Conservation (phyloP, 2,888 invertebrate species). For the Sinodicranocentrus sp. region DNA sequence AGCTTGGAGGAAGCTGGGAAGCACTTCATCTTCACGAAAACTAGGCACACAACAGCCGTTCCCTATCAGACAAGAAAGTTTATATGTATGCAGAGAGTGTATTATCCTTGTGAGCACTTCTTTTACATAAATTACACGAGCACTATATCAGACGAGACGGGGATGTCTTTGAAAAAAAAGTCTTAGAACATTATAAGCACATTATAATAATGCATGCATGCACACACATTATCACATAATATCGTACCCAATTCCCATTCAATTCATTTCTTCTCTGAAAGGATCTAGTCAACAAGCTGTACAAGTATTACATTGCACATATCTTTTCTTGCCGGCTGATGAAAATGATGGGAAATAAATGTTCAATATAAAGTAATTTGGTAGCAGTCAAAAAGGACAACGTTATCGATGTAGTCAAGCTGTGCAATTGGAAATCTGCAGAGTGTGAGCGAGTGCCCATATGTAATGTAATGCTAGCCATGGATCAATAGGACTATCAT, state of each 20-base stretch:
- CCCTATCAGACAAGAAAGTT: conserved; percentile 53
- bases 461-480: too few relatives aligned
- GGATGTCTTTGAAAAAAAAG: conserved; percentile 38
- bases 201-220: conserved; percentile 50
- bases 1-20: conserved; percentile 46
- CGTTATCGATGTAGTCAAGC: conserved; percentile 51
- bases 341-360: conserved; percentile 57
- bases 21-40: conserved; percentile 53
- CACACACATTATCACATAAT: conserved; percentile 48
- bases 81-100: conserved; percentile 44
- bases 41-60: conserved; percentile 38
- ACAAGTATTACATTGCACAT: background rate
- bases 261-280: conserved; percentile 30
- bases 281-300: conserved; percentile 29
- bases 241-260: conserved; percentile 30
- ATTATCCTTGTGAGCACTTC: conserved; percentile 52
- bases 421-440: conserved; percentile 38
- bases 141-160: conserved; percentile 23
- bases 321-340: background rate
- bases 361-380: conserved; percentile 60
- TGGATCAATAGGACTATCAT: conserved; percentile 44
- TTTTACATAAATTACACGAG: conserved; percentile 54
- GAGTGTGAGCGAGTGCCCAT: background rate
- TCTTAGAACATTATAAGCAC: conserved; percentile 36
- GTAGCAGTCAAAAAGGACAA: conserved; percentile 59